Evolutionary conservation across 2,113 vertebrate genomes (phyloP), one percentile per base, ranked within the genome.

Genomic region (Brachyhypopomus occidentalis): DNA sequence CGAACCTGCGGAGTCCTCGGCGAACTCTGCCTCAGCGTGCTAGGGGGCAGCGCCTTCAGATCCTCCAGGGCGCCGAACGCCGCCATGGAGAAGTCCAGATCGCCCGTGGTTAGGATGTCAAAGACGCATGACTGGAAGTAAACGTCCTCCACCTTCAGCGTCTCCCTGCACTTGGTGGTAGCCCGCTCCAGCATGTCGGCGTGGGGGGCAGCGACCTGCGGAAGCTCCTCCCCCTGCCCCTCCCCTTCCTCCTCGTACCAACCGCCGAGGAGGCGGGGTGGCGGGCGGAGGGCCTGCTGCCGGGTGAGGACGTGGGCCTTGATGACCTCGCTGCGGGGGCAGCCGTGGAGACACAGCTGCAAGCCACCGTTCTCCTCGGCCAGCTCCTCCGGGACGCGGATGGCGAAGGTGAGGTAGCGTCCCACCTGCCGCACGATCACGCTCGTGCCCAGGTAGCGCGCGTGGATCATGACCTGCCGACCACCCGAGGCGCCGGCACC

Each of bases 41-140:
- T 94, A 27, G 94, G 94, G 0, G 93, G 92, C 78, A 95, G 89
- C 0, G 94, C 93, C 85, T 94, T 95, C 52, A 95, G 88, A 81
- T 95, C 94, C 90, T 95, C 93, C 85, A 95, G 84, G 14, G 94
- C 94, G 1, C 93, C 92, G 1, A 89, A 93, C 0, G 94, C 94
- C 0, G 94, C 94, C 93, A 94, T 90, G 14, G 94, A 95, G 90
- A 95, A 95, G 76, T 95, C 93, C 0, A 93, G 91, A 63, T 95
- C 94, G 48, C 94, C 94, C 0, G 94, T 95, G 34, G 94, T 95
- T 72, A 95, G 92, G 80, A 95, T 88, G 86, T 95, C 94, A 81
- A 95, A 95, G 79, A 95, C 94, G 2, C 94, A 95, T n/a, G 94
- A 95, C 86, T 95, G 94, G 78, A 95, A 95, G 90, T 95, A 95